Percentiles rank a stretch among this genome's conserved stretches.
Conservation (phyloP, 2,113 vertebrate genomes). For the Platanista minor region DNA sequence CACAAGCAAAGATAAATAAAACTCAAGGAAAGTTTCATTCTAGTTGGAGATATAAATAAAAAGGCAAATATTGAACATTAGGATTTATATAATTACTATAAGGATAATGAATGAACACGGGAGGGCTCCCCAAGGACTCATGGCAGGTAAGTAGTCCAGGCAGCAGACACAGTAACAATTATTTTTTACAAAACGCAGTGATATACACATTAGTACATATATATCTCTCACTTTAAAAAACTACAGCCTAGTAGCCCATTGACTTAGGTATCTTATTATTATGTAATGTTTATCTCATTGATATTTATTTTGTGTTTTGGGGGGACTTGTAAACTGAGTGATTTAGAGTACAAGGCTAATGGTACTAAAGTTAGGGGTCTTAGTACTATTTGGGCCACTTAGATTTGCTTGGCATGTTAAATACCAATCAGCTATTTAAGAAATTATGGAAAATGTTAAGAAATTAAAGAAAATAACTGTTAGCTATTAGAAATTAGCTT, state of each 20-base stretch:
- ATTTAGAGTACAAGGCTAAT: background rate
- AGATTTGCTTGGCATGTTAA: background rate
- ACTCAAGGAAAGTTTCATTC: background rate
- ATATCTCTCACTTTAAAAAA: background rate
- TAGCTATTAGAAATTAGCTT: slow-evolving; percentile 13
- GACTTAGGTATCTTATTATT: background rate
- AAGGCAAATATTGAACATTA: background rate
- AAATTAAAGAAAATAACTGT: background rate
- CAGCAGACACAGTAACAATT: background rate
- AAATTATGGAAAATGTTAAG: background rate
- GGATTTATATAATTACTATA: background rate
- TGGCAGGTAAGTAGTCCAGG: background rate
- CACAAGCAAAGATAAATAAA: background rate
- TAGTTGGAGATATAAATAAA: background rate
- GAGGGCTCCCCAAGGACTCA: background rate
- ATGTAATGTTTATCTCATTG: background rate
- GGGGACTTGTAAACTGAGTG: background rate
- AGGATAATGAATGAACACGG: background rate
- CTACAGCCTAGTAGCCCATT: background rate
- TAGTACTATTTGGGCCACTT: background rate
- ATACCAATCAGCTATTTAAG: background rate
- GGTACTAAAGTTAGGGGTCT: background rate
- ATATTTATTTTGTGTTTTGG: background rate
- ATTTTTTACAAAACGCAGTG: background rate
- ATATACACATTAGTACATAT: background rate